Base-by-base conservation (phyloP, 2,888 invertebrate species). In the Ormyrus pomaceus region DNA sequence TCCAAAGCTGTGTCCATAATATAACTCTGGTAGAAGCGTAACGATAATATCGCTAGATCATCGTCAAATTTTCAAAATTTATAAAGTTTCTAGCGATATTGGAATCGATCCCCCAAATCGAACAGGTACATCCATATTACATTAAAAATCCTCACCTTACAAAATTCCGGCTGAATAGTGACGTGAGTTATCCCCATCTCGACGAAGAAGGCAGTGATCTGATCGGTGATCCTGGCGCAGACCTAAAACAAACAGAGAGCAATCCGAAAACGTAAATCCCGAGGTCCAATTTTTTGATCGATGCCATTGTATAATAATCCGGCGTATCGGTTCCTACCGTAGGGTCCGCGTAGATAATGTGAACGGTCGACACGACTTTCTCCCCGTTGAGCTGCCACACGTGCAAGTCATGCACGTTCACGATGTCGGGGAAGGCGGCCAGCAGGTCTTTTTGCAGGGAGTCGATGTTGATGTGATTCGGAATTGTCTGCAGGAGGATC, bases 401-500 rank as follows among this genome's bases (percentile, higher is more conserved):
- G 87, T 97, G 97, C 61, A 97, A 92, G 91, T 97, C 97, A 87
- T 97, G 97, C 34, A 97, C 95, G 86, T 94, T 95, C 0, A 94
- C 91, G 77, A 96, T 94, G 81, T 94, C 94, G 0, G 95, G 94
- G 88, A 95, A 95, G 82, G 93, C 93, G 76, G 92, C 90, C 0
- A 94, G 88, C 59, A 97, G 88, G 83, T 94, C 93, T 55, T 92
- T 91, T 83, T 94, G 93, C 82, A 97, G 92, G 8, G 92, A 92
- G 83, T 94, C 93, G 62, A 96, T 95, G 86, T 97, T 95, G 83
- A 98, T 95, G 11, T 97, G 95, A 85, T 95, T 96, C 0, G 98
- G 98, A 79, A 98, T 97, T 0, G 98, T 98, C 91, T 98, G 98
- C 34, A 98, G 93, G 0, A 98, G 92, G 86, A 98, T 97, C 76